Evolutionary conservation across 2,113 vertebrate species (phyloP).

Genomic region (Tricholaema leucomelas): DNA sequence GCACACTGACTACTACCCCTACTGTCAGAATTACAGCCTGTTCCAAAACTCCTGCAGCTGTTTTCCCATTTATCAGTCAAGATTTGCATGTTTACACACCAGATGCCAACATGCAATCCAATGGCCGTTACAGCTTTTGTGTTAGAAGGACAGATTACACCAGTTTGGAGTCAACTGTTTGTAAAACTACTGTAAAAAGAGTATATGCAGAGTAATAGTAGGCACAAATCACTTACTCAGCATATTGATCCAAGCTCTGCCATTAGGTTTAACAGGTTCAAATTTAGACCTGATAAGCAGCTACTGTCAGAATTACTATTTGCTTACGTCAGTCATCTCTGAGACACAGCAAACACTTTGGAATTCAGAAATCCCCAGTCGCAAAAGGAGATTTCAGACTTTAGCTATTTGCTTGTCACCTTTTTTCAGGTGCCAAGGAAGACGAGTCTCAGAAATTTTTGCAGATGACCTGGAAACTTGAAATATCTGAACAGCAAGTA

Average conservation of each 20-base stretch:
- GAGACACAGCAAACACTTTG: not conserved
- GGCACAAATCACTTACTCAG: not conserved
- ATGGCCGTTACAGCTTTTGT: not conserved
- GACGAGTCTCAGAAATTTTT: not conserved
- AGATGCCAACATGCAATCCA: not conserved
- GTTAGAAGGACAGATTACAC: not conserved
- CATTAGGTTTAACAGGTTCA: not conserved
- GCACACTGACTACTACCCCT: not conserved
- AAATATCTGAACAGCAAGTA: not conserved
- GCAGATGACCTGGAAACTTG: not conserved
- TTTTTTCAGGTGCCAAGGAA: not conserved
- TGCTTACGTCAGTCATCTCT: not conserved
- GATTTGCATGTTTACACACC: not conserved
- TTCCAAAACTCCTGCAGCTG: not conserved
- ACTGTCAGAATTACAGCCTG: not conserved
- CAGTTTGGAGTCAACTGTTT: not conserved
- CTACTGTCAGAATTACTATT: constrained; percentile 5
- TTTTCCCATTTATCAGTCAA: not conserved
- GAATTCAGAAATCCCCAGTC: not conserved
- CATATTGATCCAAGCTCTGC: not conserved
- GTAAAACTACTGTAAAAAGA: not conserved
- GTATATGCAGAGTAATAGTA: not conserved
- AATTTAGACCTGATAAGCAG: not conserved
- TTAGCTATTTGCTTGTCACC: not conserved
- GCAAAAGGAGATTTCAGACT: not conserved